A percentile compares a stretch with the other conserved stretches of the same genome.
These are phyloP conservation scores for Zaprionus lineosus DNA, from an alignment of 2,888 invertebrate genomes.

Conservation along the genomic window DNA sequence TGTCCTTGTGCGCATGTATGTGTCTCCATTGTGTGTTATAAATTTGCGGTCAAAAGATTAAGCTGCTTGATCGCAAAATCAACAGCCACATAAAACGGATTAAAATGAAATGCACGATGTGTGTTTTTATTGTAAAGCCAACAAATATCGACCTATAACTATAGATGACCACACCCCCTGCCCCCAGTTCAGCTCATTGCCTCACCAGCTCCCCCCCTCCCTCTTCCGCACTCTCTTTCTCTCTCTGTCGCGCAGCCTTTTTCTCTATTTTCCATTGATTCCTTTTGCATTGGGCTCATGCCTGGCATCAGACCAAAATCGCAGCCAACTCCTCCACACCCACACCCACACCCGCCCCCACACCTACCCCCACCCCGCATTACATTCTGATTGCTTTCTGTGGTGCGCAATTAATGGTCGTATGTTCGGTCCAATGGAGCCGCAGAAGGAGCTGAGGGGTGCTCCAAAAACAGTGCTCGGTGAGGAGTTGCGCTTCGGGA, in stretches of 20 bases:
- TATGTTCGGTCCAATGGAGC: slow-evolving; percentile 26
- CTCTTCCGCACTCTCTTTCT: not conserved
- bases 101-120: slow-evolving; percentile 61
- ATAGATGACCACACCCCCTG: not conserved
- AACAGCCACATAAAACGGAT: slow-evolving; percentile 74
- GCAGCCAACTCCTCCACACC: slow-evolving; percentile 14
- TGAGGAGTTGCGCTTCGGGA: too few relatives aligned
- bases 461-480: too few relatives aligned
- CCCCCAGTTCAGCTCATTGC: too few relatives aligned
- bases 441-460: not conserved
- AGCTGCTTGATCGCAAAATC: slow-evolving; percentile 76
- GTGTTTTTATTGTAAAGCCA: slow-evolving; percentile 25
- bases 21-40: slow-evolving; percentile 43
- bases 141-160: slow-evolving; percentile 33
- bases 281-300: too few relatives aligned
- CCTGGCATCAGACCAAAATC: slow-evolving; percentile 41
- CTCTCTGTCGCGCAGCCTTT: too few relatives aligned
- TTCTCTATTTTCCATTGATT: too few relatives aligned
- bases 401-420: slow-evolving; percentile 67
- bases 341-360: not conserved
- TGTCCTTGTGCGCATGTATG: slow-evolving; percentile 9
- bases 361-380: slow-evolving; percentile 10
- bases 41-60: slow-evolving; percentile 74
- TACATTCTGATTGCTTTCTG: slow-evolving; percentile 71
- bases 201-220: not conserved